phyloP scores from a whole-genome alignment of 2,113 vertebrate genomes.

The Pangasianodon gigas region DNA sequence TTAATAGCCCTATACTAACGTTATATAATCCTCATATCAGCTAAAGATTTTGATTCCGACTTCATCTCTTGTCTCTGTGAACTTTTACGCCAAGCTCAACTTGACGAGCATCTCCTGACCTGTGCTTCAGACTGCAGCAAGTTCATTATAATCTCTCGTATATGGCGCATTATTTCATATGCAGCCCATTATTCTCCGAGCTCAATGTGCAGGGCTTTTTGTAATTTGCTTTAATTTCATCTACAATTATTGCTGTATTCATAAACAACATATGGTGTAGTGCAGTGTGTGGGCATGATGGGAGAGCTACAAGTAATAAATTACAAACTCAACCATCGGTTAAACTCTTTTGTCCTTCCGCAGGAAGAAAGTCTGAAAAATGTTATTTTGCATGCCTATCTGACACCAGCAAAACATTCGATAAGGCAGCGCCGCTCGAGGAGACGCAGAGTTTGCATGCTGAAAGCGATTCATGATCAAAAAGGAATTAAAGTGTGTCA shows the following conservation, averaged over 20 bases:
- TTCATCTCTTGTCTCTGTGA: not conserved
- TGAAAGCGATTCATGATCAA: not conserved
- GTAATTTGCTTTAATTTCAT: constrained; percentile 55
- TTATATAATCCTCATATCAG: not conserved
- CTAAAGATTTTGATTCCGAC: not conserved
- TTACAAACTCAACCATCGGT: constrained; percentile 37
- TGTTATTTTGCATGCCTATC: not conserved
- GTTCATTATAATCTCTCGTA: constrained; percentile 50
- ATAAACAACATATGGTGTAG: constrained; percentile 54
- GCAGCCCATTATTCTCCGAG: constrained; percentile 41
- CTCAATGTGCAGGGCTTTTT: constrained; percentile 43
- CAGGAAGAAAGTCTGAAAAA: constrained; percentile 12
- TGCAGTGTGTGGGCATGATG: constrained; percentile 41
- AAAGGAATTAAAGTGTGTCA: constrained; percentile 23
- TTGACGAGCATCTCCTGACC: not conserved
- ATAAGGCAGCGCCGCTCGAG: not conserved
- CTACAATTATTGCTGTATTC: constrained; percentile 55
- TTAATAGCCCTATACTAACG: not conserved
- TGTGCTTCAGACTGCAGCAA: constrained; percentile 11
- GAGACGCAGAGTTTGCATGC: not conserved
- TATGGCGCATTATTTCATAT: constrained; percentile 42
- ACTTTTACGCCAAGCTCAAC: not conserved
- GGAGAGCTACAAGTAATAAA: constrained; percentile 33
- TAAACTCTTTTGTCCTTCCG: constrained; percentile 26
- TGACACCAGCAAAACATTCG: not conserved